Base-by-base conservation (phyloP, 2,888 invertebrate genomes). In the Drosophila monieri region DNA sequence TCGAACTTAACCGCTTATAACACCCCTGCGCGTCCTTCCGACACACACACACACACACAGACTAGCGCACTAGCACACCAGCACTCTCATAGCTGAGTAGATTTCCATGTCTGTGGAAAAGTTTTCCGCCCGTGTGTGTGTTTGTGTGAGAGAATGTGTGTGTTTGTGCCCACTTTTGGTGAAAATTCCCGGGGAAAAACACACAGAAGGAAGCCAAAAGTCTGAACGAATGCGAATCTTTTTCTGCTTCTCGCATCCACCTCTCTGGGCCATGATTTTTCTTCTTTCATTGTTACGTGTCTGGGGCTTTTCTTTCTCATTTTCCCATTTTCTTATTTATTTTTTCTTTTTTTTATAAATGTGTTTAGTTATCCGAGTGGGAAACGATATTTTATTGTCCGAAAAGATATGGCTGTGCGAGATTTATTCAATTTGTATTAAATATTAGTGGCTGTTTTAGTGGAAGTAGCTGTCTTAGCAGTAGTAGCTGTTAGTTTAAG, bases 1-100 rank as follows among this genome's bases (percentile, higher is more conserved):
- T 62, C 61, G 75, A 84, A 85, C 81, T 79, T 79, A 84, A 87
- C 85, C 83, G 83, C 87, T 87, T 84, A 87, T 87, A 79, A 72
- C 87, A 85, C 87, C 85, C 79, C 69, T 27, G 30, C 62, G 25
- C 62, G 70, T 54, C 58, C 64, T 46, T 66, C 55, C 12, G 27
- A 39, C 74, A 46, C 59, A n/a, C n/a, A n/a, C n/a, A n/a, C n/a
- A n/a, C n/a, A n/a, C n/a, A n/a, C n/a, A n/a, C n/a, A n/a, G n/a
- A n/a, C n/a, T n/a, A n/a, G 44, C 66, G 53, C 61, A 59, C 47
- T 25, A 25, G 52, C 58, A 55, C 54, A 62, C 46, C 54, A 61
- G 47, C 62, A 32, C 53, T 59, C 48, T 52, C 46, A 48, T 75
- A 44, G 61, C 72, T 84, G 81, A 84, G 87, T 86, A 86, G 74